Evolutionary conservation across 2,113 vertebrate species (phyloP).

Genomic region (Ailurus styani): DNA sequence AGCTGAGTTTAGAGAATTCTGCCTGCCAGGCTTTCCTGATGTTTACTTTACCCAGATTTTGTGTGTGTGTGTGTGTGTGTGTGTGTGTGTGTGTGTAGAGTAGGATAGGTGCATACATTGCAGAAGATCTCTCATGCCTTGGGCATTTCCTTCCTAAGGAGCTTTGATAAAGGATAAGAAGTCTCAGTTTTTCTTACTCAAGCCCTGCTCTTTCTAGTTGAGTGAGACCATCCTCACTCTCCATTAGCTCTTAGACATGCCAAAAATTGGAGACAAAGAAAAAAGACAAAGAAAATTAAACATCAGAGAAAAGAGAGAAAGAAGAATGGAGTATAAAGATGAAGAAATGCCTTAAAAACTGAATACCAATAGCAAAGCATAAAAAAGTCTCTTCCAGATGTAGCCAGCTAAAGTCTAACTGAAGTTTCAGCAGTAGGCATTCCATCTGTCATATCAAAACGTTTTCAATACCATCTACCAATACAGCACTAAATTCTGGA

Average conservation of each 20-base stretch:
- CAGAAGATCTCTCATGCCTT: neutral
- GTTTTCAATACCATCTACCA: constrained; percentile 79
- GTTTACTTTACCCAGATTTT: neutral
- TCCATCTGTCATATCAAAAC: constrained; percentile 82
- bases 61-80: neutral
- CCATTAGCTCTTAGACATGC: neutral
- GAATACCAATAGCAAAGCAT: constrained; percentile 37
- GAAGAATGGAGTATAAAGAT: neutral
- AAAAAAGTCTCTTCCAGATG: constrained; percentile 34
- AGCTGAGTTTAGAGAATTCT: neutral
- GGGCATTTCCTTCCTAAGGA: neutral
- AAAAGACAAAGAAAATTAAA: neutral
- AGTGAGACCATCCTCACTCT: neutral
- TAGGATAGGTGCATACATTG: rapidly evolving
- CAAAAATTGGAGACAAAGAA: neutral
- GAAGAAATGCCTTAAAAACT: constrained; percentile 67
- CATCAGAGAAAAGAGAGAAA: constrained; percentile 25
- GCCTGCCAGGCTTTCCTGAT: neutral
- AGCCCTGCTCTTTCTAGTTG: neutral
- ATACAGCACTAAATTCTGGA: constrained; percentile 77
- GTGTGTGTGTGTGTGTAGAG: neutral
- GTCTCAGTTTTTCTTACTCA: neutral
- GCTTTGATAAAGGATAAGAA: neutral
- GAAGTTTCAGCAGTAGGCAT: constrained; percentile 72
- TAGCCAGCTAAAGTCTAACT: constrained; percentile 72